phyloP scores from a whole-genome alignment of 2,113 vertebrate species.

The Actenoides hombroni region DNA sequence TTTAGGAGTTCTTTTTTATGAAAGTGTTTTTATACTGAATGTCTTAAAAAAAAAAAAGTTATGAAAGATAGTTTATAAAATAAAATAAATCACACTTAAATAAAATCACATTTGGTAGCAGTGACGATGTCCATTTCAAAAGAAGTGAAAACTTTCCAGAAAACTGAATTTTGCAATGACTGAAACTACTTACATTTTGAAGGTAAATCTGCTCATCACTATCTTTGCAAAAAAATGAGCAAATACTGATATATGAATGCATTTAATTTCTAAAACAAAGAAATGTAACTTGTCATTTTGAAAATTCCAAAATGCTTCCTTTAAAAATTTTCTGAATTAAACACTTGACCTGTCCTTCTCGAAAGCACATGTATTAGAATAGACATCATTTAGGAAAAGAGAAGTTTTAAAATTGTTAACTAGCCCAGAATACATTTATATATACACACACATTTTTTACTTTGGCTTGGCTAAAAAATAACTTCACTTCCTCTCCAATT shows the following conservation, averaged over 20 bases:
- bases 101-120: background rate
- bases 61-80: background rate
- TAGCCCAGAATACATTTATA: background rate
- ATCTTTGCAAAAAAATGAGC: background rate
- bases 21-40: background rate
- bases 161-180: background rate
- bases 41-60: background rate
- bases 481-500: background rate
- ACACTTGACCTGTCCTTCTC: background rate
- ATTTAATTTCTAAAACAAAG: background rate
- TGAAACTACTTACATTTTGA: background rate
- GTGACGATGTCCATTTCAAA: background rate
- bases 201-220: background rate
- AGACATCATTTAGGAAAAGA: background rate
- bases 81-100: background rate
- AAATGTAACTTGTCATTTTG: background rate
- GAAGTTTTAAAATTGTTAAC: background rate
- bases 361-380: background rate
- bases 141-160: background rate
- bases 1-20: background rate
- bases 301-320: background rate
- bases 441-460: background rate
- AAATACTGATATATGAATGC: background rate
- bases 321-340: background rate
- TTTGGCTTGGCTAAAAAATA: background rate